These are phyloP conservation scores for Euzophera pinguis DNA, from an alignment of 2,888 invertebrate species.

Conservation along the genomic window DNA sequence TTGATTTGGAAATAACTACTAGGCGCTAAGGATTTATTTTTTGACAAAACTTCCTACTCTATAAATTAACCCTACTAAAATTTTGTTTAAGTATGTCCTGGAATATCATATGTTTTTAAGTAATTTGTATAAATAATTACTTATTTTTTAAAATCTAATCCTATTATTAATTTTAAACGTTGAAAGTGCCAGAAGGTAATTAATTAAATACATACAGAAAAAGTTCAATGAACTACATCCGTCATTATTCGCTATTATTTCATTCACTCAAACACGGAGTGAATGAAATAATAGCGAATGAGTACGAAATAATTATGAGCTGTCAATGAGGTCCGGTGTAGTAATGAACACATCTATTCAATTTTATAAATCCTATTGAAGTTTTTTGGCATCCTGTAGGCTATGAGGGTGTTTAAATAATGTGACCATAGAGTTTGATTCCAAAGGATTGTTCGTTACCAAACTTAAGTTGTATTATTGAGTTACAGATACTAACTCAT, in stretches of 20 bases:
- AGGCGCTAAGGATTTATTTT: too few species aligned
- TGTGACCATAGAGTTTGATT: background rate
- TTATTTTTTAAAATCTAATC: too few species aligned
- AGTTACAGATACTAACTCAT: too few species aligned
- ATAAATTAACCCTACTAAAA: too few species aligned
- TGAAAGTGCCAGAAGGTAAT: background rate
- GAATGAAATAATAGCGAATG: too few species aligned
- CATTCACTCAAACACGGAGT: background rate
- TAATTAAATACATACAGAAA: background rate
- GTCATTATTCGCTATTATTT: background rate
- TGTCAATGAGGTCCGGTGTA: constrained; percentile 2
- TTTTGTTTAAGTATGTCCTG: too few species aligned
- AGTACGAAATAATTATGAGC: constrained; percentile 3
- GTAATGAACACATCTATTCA: constrained; percentile 21
- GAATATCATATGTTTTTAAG: too few species aligned
- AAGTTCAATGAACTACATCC: background rate
- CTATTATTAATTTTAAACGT: background rate
- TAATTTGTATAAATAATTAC: too few species aligned
- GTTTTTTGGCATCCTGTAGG: constrained; percentile 7
- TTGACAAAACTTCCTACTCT: too few species aligned
- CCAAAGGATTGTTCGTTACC: background rate
- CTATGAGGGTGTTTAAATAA: background rate
- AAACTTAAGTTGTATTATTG: too few species aligned
- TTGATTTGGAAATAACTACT: too few species aligned
- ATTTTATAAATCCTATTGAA: constrained; percentile 14